phyloP scores from a whole-genome alignment of 30 jellyfish, hydroid and myxozoan species.

The Aurelia coerulea region DNA sequence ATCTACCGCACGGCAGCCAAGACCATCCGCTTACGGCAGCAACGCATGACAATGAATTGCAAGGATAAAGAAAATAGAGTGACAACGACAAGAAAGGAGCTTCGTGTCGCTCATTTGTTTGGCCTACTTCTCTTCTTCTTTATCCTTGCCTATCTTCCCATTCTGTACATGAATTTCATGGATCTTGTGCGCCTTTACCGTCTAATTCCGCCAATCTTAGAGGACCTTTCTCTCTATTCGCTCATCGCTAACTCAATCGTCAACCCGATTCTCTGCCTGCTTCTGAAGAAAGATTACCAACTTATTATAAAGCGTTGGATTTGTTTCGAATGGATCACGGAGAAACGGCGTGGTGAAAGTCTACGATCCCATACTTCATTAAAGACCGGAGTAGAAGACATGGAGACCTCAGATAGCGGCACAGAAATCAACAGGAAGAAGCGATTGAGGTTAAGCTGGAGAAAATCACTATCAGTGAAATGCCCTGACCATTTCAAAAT shows the following conservation, averaged over 20 bases:
- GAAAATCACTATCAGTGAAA: too few species aligned
- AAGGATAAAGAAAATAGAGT: slow-evolving; percentile 14
- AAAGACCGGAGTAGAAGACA: slow-evolving; percentile 26
- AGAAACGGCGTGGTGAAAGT: slow-evolving; percentile 26
- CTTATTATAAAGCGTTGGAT: slow-evolving; percentile 49
- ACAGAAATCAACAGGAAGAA: not conserved
- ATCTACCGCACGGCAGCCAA: slow-evolving; percentile 74
- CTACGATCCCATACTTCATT: slow-evolving; percentile 40
- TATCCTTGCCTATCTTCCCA: slow-evolving; percentile 85
- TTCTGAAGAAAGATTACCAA: slow-evolving; percentile 79
- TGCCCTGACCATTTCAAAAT: too few species aligned
- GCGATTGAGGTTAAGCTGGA: too few species aligned
- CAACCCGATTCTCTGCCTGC: slow-evolving; percentile 89
- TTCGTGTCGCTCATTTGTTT: slow-evolving; percentile 83
- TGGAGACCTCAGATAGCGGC: slow-evolving; percentile 14
- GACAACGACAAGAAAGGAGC: slow-evolving; percentile 74
- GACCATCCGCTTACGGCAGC: slow-evolving; percentile 61
- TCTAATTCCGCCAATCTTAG: slow-evolving; percentile 38
- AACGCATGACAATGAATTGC: slow-evolving; percentile 29
- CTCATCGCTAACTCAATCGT: slow-evolving; percentile 74
- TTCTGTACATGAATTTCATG: slow-evolving; percentile 71
- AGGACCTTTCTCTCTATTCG: slow-evolving; percentile 32
- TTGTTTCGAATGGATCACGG: slow-evolving; percentile 34
- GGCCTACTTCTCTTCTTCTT: slow-evolving; percentile 88
- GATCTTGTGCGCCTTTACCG: slow-evolving; percentile 17